Evolutionary conservation across 2,888 invertebrate genomes (phyloP).

Genomic region (Chalcosyrphus nemorum): DNA sequence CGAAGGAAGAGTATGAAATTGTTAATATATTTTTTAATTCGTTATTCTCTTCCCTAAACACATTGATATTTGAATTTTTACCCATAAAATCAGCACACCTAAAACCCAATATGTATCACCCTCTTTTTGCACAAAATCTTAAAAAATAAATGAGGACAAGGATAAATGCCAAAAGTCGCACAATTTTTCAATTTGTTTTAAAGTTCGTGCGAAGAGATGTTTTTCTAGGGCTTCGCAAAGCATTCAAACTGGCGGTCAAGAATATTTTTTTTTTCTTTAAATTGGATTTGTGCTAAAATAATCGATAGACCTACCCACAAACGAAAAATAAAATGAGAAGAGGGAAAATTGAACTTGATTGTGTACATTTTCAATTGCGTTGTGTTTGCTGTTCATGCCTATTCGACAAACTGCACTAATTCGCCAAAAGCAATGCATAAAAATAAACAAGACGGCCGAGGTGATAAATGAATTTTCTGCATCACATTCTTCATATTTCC

Average conservation of each 20-base stretch:
- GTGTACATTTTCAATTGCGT: background rate
- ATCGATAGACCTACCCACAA: conserved; percentile 37
- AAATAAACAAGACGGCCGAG: background rate
- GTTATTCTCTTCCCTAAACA: no score
- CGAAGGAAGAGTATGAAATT: no score
- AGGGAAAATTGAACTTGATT: conserved; percentile 56
- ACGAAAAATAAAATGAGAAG: background rate
- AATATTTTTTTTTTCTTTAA: conserved; percentile 54
- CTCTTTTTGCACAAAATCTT: conserved; percentile 4
- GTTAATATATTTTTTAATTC: no score
- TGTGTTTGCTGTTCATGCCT: background rate
- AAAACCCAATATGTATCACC: no score
- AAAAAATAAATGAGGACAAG: conserved; percentile 33
- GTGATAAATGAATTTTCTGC: background rate
- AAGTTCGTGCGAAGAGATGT: conserved; percentile 16
- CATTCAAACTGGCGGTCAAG: conserved; percentile 61
- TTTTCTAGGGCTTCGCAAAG: conserved; percentile 47
- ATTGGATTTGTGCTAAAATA: conserved; percentile 59
- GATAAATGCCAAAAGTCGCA: conserved; percentile 1
- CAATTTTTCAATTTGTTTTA: conserved; percentile 13
- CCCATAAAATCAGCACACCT: no score
- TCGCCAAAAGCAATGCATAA: background rate
- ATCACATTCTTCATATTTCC: background rate
- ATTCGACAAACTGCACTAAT: background rate
- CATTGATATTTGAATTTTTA: no score